These are phyloP conservation scores for Liodrosophila aerea DNA, from an alignment of 2,888 invertebrate genomes.

Conservation along the genomic window DNA sequence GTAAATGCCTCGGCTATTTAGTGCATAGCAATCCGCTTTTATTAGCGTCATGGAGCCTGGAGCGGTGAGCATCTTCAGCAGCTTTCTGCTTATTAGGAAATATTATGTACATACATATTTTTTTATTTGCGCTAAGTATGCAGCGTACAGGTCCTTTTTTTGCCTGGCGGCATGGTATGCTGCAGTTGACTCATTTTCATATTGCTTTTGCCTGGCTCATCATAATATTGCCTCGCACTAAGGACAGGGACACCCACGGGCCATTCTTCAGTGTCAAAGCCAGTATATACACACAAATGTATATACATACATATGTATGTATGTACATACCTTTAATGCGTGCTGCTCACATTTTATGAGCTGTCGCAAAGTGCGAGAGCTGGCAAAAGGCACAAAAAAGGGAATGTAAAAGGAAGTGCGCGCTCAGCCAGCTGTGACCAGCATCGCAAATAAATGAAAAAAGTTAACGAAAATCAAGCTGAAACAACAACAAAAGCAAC, in stretches of 20 bases:
- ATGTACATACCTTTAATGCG: slow-evolving; percentile 67
- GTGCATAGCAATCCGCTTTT: slow-evolving; percentile 59
- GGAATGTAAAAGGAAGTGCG: slow-evolving; percentile 59
- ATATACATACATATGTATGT: slow-evolving; percentile 8
- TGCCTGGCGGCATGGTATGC: slow-evolving; percentile 34
- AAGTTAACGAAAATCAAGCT: slow-evolving; percentile 61
- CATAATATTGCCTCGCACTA: slow-evolving; percentile 60
- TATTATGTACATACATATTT: slow-evolving; percentile 15
- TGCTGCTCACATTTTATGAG: slow-evolving; percentile 77
- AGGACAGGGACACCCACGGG: slow-evolving; percentile 46
- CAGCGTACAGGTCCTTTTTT: slow-evolving; percentile 23
- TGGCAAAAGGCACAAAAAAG: slow-evolving; percentile 28
- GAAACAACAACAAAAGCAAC: slow-evolving; percentile 15
- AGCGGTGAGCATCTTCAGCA: slow-evolving; percentile 11
- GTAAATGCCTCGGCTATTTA: slow-evolving; percentile 65
- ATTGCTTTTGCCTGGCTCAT: slow-evolving; percentile 66
- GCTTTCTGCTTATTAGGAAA: slow-evolving; percentile 65
- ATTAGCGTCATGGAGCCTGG: slow-evolving; percentile 27
- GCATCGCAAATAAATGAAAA: slow-evolving; percentile 72
- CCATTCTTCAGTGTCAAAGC: slow-evolving; percentile 74
- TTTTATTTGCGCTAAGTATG: slow-evolving; percentile 43
- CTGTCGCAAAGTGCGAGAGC: slow-evolving; percentile 72
- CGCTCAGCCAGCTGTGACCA: slow-evolving; percentile 74
- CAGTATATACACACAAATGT: slow-evolving; percentile 34
- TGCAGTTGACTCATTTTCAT: slow-evolving; percentile 64